phyloP scores from a whole-genome alignment of 35 echinoderm and acorn worm genomes.

The Chiridota heheva region DNA sequence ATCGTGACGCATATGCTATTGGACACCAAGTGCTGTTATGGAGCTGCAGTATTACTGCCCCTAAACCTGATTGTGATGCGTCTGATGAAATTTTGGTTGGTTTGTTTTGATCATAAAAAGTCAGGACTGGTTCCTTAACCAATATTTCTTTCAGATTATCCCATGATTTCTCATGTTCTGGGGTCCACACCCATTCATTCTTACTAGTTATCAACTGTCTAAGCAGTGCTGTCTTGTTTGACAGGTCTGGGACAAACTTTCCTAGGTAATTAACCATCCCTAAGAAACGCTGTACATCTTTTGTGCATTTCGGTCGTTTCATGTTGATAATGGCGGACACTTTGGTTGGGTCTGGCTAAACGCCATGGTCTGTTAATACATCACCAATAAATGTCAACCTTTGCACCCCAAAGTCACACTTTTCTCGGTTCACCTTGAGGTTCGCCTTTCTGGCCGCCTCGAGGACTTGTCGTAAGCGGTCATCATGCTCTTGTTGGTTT shows the following conservation, averaged over 20 bases:
- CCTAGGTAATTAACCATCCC: conserved; percentile 15
- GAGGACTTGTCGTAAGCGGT: not conserved
- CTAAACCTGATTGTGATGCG: conserved; percentile 23
- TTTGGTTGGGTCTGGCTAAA: conserved; percentile 34
- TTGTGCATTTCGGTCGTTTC: conserved; percentile 8
- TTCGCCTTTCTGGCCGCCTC: not conserved
- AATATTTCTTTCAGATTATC: conserved; percentile 44
- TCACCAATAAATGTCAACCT: conserved; percentile 42
- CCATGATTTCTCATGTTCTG: conserved; percentile 39
- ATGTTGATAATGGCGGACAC: conserved; percentile 42
- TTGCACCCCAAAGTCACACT: conserved; percentile 1
- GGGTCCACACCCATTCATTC: conserved; percentile 56
- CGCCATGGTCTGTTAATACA: conserved; percentile 19
- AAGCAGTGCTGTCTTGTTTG: conserved; percentile 27
- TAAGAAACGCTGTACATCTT: conserved; percentile 4
- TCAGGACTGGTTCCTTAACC: conserved; percentile 25
- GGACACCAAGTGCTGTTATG: conserved; percentile 26
- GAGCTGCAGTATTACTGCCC: conserved; percentile 20
- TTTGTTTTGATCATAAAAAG: conserved; percentile 28
- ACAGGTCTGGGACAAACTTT: conserved; percentile 9
- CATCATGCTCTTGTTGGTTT: conserved; percentile 47
- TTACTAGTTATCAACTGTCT: conserved; percentile 51
- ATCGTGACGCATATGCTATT: conserved; percentile 40
- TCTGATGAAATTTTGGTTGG: conserved; percentile 43
- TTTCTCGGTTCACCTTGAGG: not conserved